Percentiles rank a stretch among this genome's conserved stretches.
These are phyloP conservation scores for Neodontobutis hainanensis DNA, from an alignment of 2,113 vertebrate genomes.

Conservation along the genomic window DNA sequence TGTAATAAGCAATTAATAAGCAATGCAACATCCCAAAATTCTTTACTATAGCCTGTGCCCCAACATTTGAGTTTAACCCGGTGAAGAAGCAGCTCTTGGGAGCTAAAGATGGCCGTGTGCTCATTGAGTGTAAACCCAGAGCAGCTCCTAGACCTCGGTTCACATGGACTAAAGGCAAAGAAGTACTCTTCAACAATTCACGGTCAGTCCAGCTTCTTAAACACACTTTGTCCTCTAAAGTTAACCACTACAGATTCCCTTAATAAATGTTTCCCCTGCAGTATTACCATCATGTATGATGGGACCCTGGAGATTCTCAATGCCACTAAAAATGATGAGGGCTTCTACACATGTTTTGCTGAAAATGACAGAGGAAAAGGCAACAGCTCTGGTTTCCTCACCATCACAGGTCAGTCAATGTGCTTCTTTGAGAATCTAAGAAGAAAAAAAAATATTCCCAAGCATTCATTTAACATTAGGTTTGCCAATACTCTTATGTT, in stretches of 20 bases:
- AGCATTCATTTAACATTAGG: too few species aligned
- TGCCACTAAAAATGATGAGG: conserved; percentile 87
- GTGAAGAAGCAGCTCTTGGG: conserved; percentile 92
- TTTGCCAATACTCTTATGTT: too few species aligned
- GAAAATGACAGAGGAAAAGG: conserved; percentile 94
- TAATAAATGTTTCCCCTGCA: conserved; percentile 44
- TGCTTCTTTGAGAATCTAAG: background rate
- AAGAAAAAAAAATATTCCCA: too few species aligned
- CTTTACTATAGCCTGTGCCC: conserved; percentile 83
- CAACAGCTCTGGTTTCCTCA: conserved; percentile 90
- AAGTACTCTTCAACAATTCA: conserved; percentile 88
- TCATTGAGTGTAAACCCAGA: conserved; percentile 95
- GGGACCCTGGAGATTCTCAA: conserved; percentile 95
- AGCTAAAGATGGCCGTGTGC: conserved; percentile 87
- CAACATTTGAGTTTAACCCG: conserved; percentile 93
- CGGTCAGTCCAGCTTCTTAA: conserved; percentile 76
- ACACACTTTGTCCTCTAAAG: background rate
- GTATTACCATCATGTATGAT: conserved; percentile 89
- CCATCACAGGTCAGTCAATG: conserved; percentile 85
- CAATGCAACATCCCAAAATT: background rate
- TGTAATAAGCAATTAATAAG: too few species aligned
- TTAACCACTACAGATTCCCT: background rate
- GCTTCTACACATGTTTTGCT: conserved; percentile 90
- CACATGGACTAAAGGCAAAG: conserved; percentile 93
- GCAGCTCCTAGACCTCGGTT: conserved; percentile 93